Evolutionary conservation across 1,140 invertebrate species (phyloP).

Genomic region (Mylabris phalerata): DNA sequence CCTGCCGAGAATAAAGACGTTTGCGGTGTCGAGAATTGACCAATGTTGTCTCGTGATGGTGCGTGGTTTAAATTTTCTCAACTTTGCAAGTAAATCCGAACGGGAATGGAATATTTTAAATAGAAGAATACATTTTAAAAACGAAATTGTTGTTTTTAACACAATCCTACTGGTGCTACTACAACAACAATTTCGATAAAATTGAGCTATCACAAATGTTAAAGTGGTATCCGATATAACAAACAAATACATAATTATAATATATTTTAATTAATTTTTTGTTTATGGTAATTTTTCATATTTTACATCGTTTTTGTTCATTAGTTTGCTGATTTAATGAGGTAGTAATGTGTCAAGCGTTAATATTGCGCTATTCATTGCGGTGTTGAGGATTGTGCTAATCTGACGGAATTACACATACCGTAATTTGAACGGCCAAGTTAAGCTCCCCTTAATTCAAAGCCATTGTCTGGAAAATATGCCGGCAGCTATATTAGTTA

Average conservation of each 20-base stretch:
- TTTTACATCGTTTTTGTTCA: neutral
- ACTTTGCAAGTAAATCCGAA: conserved; percentile 25
- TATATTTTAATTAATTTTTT: neutral
- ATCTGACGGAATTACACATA: conserved; percentile 41
- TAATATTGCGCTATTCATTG: conserved; percentile 37
- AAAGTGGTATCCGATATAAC: neutral
- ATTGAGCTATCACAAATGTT: neutral
- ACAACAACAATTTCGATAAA: neutral
- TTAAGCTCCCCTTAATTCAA: conserved; percentile 32
- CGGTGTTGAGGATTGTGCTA: conserved; percentile 37
- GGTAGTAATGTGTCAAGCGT: conserved; percentile 41
- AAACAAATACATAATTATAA: neutral
- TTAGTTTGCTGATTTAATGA: conserved; percentile 33
- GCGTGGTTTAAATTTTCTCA: conserved; percentile 30
- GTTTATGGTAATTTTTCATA: neutral
- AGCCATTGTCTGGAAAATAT: conserved; percentile 32
- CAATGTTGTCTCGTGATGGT: conserved; percentile 19
- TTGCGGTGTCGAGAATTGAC: conserved; percentile 26
- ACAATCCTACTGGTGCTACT: neutral
- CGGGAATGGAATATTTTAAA: conserved; percentile 24
- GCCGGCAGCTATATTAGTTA: neutral
- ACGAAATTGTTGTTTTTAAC: neutral
- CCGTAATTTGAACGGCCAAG: conserved; percentile 31
- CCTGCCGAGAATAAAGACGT: conserved; percentile 33
- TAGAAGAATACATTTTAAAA: conserved; percentile 2